phyloP scores from a whole-genome alignment of 1,140 invertebrate species.

The Euglossa dilemma region DNA sequence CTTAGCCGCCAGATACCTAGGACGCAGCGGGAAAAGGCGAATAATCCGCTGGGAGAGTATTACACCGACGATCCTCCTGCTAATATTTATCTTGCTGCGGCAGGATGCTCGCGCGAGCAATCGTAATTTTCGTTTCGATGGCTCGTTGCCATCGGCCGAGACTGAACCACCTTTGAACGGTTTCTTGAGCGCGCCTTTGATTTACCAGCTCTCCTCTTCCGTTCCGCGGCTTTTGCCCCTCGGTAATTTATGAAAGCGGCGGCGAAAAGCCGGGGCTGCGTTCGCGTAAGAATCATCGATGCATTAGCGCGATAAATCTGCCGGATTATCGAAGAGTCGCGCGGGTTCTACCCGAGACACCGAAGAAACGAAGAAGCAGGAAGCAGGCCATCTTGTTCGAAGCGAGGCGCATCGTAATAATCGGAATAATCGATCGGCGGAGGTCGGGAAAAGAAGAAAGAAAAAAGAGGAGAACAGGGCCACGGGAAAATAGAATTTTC shows the following conservation, averaged over 20 bases:
- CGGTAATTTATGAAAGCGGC: conserved; percentile 32
- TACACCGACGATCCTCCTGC: background rate
- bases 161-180: background rate
- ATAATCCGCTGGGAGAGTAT: background rate
- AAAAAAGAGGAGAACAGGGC: background rate
- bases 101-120: background rate
- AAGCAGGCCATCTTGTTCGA: background rate
- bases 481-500: conserved; percentile 5
- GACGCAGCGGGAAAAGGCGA: background rate
- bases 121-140: conserved; percentile 34
- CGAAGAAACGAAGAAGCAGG: background rate
- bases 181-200: conserved; percentile 36
- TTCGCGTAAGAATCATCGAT: conserved; percentile 15
- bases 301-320: conserved; percentile 40
- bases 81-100: conserved; percentile 14
- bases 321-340: background rate
- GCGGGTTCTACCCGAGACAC: background rate
- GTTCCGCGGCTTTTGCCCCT: conserved; percentile 26
- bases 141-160: conserved; percentile 18
- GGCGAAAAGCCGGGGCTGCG: background rate
- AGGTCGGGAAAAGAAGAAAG: background rate
- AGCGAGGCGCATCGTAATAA: conserved; percentile 4
- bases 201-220: conserved; percentile 38
- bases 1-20: background rate
- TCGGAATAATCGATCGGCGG: conserved; percentile 6